These are phyloP conservation scores for Trachurus trachurus DNA, from an alignment of 2,797 vertebrate species.

Conservation along the genomic window DNA sequence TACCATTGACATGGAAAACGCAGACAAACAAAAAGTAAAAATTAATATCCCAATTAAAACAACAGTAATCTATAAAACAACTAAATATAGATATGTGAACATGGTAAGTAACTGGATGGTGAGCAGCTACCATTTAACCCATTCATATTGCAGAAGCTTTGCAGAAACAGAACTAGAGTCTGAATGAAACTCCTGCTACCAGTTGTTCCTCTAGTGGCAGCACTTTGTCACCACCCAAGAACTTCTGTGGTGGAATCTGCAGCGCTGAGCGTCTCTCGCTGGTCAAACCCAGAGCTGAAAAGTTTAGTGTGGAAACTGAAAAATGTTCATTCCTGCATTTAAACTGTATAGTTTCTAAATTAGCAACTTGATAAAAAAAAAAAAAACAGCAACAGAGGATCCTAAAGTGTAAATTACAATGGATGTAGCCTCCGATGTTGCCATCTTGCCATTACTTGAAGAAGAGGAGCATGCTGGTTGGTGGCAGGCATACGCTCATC, in stretches of 20 bases:
- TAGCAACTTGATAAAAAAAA: neutral
- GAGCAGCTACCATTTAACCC: neutral
- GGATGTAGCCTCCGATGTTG: too few relatives aligned
- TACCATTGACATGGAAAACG: neutral
- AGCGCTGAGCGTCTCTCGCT: neutral
- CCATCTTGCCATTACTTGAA: too few relatives aligned
- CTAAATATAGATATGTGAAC: neutral
- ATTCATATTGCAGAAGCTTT: neutral
- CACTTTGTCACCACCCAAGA: neutral
- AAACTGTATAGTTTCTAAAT: neutral
- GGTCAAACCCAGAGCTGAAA: neutral
- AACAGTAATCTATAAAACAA: neutral
- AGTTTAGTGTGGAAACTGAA: neutral
- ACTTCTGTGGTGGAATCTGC: neutral
- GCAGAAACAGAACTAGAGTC: neutral
- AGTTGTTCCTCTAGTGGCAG: too few relatives aligned
- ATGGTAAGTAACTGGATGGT: neutral
- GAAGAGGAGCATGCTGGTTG: too few relatives aligned
- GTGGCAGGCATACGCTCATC: too few relatives aligned
- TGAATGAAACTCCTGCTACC: too few relatives aligned
- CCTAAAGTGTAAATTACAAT: too few relatives aligned
- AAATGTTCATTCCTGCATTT: neutral
- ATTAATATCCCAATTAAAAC: neutral
- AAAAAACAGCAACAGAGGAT: too few relatives aligned
- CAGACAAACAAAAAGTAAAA: neutral